These are phyloP conservation scores for Alligator mississippiensis DNA, from an alignment of 2,113 vertebrate species.

Conservation along the genomic window DNA sequence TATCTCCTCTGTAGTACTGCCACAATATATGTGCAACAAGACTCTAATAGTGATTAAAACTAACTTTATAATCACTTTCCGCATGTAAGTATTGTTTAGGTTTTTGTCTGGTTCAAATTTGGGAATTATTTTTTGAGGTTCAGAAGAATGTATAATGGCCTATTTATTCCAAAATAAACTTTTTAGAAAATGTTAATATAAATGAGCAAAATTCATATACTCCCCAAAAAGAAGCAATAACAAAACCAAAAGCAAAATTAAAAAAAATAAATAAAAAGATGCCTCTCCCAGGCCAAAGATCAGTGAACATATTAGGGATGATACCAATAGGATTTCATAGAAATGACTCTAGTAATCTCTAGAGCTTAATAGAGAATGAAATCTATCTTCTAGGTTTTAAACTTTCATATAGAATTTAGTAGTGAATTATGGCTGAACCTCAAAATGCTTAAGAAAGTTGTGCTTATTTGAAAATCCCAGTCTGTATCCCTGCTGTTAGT, in stretches of 20 bases:
- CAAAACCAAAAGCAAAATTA: background rate
- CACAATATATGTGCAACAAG: too few species aligned
- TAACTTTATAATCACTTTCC: too few species aligned
- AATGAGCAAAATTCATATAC: background rate
- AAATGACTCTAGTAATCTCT: background rate
- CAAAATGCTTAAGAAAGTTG: background rate
- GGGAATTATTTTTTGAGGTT: background rate
- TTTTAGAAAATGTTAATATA: background rate
- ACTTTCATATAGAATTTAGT: background rate
- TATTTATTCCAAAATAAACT: background rate
- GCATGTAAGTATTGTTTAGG: background rate
- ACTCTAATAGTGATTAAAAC: too few species aligned
- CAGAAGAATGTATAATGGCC: background rate
- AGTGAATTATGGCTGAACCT: background rate
- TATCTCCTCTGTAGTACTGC: too few species aligned
- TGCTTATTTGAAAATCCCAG: background rate
- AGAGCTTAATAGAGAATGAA: background rate
- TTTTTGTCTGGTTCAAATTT: background rate
- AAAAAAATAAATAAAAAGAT: background rate
- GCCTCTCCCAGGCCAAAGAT: background rate
- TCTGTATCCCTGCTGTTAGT: background rate
- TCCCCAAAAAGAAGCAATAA: background rate
- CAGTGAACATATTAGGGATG: background rate
- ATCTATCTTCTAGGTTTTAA: background rate
- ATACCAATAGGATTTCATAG: background rate